Conservation (phyloP, 2,888 invertebrate genomes). For the Heliconius erato region DNA sequence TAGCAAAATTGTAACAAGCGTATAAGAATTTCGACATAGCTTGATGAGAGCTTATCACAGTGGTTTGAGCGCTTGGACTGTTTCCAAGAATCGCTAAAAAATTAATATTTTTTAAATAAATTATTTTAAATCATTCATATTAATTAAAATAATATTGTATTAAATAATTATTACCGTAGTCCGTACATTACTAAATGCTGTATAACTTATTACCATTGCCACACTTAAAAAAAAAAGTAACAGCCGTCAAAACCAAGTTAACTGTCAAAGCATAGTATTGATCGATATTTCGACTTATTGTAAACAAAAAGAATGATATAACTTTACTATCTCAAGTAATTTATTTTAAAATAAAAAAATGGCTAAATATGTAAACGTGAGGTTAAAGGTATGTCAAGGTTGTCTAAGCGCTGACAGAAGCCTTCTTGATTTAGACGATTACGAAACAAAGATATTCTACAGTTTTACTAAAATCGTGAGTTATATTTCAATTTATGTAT, state of each 20-base stretch:
- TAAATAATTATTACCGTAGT: too few relatives aligned
- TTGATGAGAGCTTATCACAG: too few relatives aligned
- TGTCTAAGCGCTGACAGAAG: conserved; percentile 63
- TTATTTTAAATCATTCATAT: too few relatives aligned
- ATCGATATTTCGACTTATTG: conserved; percentile 3
- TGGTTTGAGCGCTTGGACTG: too few relatives aligned
- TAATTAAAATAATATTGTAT: too few relatives aligned
- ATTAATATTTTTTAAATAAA: too few relatives aligned
- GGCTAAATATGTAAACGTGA: conserved; percentile 24
- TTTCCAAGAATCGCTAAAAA: too few relatives aligned
- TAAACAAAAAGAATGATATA: conserved; percentile 25
- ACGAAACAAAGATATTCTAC: conserved; percentile 56
- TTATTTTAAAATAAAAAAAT: background rate
- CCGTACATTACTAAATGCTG: background rate
- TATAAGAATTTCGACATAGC: too few relatives aligned
- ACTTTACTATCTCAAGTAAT: background rate
- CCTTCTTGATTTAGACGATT: conserved; percentile 55
- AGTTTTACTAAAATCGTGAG: conserved; percentile 60
- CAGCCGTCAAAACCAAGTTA: background rate
- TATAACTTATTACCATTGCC: background rate
- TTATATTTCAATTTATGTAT: conserved; percentile 34
- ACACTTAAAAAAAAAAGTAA: background rate
- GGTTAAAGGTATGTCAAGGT: conserved; percentile 57
- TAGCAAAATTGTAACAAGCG: too few relatives aligned
- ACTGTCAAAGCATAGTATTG: conserved; percentile 16